Evolutionary conservation across 64 coral and sea anemone species (phyloP), one percentile per base, ranked within the genome.

Genomic region (Pocillopora verrucosa): DNA sequence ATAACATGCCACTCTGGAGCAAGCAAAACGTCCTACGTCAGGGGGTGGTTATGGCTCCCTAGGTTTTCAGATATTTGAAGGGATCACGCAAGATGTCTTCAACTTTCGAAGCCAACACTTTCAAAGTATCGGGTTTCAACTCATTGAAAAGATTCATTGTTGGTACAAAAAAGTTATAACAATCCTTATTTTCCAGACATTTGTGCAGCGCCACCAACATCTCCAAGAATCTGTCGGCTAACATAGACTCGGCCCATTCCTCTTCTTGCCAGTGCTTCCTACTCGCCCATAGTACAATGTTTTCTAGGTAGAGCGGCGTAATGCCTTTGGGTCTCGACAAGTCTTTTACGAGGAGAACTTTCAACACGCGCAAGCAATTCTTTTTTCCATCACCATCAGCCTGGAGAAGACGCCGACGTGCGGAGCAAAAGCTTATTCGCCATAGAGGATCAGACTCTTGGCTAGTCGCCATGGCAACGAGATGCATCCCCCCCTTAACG

Each of bases 121-220:
- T 13, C 24, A 70, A 60, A 59, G 56, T 30, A 41, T 81, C 70
- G 22, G 70, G 13, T 77, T 65, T 78, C 16, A 96, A 76, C 37
- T 79, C 91, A 62, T 59, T 58, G 51, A 93, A 91, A 79, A 93
- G 87, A 56, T 96, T 93, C 26, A 93, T 22, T 36, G 91, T 79
- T 20, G 95, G 95, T 20, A 93, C 78, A 22, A 96, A 96, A 34
- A 93, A 96, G 11, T 90, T 57, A 76, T 87, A 88, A 36, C 91
- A 93, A 80, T 96, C 90, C 20, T 78, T 76, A 59, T 86, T 93
- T 19, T 69, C 38, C 16, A 96, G 80, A 58, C 88, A 96, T 25
- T 93, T 87, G 20, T 84, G 80, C 5, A 96, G 77, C 3, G 77
- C 81, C 9, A 82, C 88, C 16, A 96, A 22, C 41, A 93, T 76